phyloP scores from a whole-genome alignment of 2,113 vertebrate genomes.

The Stomatorhinus ivindoensis region DNA sequence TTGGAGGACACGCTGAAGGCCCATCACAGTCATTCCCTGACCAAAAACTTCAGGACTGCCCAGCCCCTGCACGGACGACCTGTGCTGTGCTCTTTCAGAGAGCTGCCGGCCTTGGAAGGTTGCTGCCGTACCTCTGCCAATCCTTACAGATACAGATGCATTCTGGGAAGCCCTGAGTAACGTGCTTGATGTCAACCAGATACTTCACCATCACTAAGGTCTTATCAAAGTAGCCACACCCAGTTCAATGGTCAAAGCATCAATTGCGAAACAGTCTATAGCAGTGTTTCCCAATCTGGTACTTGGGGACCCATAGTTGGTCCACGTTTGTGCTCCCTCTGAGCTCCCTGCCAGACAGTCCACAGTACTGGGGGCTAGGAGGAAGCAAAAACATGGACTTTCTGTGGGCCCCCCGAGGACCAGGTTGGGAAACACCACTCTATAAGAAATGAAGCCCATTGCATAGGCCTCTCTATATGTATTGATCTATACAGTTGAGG shows the following conservation, averaged over 20 bases:
- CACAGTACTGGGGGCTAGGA: not conserved
- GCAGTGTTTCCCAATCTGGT: not conserved
- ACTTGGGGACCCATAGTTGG: not conserved
- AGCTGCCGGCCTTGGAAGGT: not conserved
- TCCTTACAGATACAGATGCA: not conserved
- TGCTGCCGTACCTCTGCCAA: not conserved
- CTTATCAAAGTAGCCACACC: not conserved
- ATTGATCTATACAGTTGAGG: no score
- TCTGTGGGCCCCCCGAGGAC: not conserved
- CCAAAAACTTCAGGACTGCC: constrained; percentile 39
- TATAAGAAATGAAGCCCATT: not conserved
- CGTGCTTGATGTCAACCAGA: not conserved
- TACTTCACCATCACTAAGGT: not conserved
- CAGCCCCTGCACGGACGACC: constrained; percentile 38
- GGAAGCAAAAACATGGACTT: not conserved
- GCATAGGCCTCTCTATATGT: not conserved
- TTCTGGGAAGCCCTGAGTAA: not conserved
- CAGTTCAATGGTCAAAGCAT: constrained; percentile 13
- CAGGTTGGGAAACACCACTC: not conserved
- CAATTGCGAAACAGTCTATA: not conserved
- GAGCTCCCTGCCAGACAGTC: not conserved
- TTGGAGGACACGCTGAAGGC: constrained; percentile 42
- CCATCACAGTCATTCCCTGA: constrained; percentile 30
- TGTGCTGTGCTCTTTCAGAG: constrained; percentile 39
- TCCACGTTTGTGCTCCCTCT: not conserved